These are phyloP conservation scores for Drosophila seguyi DNA, from an alignment of 1,140 invertebrate species.

Conservation along the genomic window DNA sequence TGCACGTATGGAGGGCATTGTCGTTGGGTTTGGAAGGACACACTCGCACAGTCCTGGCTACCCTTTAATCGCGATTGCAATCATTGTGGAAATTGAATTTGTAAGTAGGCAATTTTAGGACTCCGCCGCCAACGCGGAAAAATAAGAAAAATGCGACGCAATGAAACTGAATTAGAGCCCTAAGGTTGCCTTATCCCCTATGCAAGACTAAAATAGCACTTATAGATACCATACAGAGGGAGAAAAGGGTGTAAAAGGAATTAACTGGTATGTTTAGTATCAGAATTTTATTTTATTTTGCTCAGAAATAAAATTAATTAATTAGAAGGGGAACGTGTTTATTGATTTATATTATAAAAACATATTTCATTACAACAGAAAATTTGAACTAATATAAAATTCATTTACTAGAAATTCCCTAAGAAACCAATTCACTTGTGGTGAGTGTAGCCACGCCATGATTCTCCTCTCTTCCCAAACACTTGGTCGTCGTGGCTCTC, in stretches of 20 bases:
- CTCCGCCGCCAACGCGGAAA: constrained; percentile 25
- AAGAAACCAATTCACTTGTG: neutral
- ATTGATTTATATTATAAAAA: neutral
- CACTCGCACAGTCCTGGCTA: constrained; percentile 11
- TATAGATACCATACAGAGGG: neutral
- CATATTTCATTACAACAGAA: no score
- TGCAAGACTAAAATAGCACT: constrained; percentile 3
- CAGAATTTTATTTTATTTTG: no score
- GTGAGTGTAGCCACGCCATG: neutral
- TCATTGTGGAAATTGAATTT: constrained; percentile 80
- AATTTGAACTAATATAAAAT: no score
- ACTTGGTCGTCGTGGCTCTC: constrained; percentile 16
- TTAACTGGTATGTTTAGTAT: no score
- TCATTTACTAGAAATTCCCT: neutral
- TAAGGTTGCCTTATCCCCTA: neutral
- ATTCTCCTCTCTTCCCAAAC: constrained; percentile 3
- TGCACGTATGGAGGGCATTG: constrained; percentile 60
- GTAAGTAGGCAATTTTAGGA: constrained; percentile 74
- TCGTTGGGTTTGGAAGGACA: constrained; percentile 21
- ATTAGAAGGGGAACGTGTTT: no score
- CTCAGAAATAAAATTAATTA: no score
- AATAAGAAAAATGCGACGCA: constrained; percentile 71
- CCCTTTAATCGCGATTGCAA: constrained; percentile 70
- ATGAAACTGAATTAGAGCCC: constrained; percentile 67
- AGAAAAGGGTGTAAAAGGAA: neutral